Percentiles rank a stretch among this genome's conserved stretches.
Conservation (phyloP, 1,140 invertebrate species). For the Drosophila dunni region DNA sequence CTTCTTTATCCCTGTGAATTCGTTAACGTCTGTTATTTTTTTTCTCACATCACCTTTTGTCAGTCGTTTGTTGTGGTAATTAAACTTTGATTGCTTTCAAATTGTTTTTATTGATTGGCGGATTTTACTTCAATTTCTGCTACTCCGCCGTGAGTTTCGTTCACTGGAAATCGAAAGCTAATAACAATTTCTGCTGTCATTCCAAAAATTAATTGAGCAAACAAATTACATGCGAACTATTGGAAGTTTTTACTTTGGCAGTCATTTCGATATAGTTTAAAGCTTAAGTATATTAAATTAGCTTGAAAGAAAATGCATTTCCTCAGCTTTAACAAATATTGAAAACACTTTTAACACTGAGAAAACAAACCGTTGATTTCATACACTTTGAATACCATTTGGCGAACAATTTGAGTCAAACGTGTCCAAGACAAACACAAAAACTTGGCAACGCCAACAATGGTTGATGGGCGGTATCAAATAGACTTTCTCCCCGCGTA, state of each 20-base stretch:
- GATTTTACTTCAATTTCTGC: slow-evolving; percentile 40
- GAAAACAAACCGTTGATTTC: slow-evolving; percentile 31
- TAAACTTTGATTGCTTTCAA: slow-evolving; percentile 81
- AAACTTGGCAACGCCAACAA: slow-evolving; percentile 60
- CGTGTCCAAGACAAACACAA: slow-evolving; percentile 61
- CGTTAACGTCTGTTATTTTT: slow-evolving; percentile 33
- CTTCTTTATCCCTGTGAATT: slow-evolving; percentile 44
- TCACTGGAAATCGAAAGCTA: slow-evolving; percentile 45
- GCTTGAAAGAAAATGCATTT: not conserved
- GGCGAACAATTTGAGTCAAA: slow-evolving; percentile 34
- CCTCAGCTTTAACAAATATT: slow-evolving; percentile 15
- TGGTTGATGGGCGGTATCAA: slow-evolving; percentile 24
- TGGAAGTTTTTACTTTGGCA: not conserved
- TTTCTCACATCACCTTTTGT: slow-evolving; percentile 51
- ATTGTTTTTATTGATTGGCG: slow-evolving; percentile 81
- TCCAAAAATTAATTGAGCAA: slow-evolving; percentile 33
- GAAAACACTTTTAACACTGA: slow-evolving; percentile 8
- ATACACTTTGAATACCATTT: slow-evolving; percentile 46
- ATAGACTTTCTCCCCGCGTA: slow-evolving; percentile 42
- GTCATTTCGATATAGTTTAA: not conserved
- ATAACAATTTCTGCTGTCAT: slow-evolving; percentile 35
- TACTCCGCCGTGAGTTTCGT: slow-evolving; percentile 26
- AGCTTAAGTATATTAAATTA: too few relatives aligned
- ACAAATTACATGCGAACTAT: slow-evolving; percentile 2
- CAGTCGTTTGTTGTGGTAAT: slow-evolving; percentile 73